These are phyloP conservation scores for Trissoscelio sp. DNA, from an alignment of 2,888 invertebrate species.

Conservation along the genomic window DNA sequence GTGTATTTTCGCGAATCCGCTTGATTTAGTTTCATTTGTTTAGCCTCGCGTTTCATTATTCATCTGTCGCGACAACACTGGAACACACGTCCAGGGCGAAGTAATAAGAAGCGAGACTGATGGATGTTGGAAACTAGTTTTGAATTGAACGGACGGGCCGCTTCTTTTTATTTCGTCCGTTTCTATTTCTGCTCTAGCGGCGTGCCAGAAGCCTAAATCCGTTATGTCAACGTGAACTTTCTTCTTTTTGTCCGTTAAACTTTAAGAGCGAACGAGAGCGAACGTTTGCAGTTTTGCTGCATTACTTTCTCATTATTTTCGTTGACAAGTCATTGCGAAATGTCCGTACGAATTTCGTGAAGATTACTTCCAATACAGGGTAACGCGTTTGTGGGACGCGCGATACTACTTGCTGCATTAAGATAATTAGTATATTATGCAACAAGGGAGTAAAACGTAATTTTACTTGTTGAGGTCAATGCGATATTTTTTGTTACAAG, in stretches of 20 bases:
- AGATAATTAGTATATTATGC: too few species aligned
- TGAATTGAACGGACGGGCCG: slow-evolving; percentile 11
- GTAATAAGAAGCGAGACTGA: slow-evolving; percentile 29
- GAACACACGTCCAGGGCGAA: slow-evolving; percentile 13
- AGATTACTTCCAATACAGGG: slow-evolving; percentile 43
- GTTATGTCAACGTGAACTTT: slow-evolving; percentile 42
- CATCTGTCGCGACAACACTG: slow-evolving; percentile 23
- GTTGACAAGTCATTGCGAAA: background rate
- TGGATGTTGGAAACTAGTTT: slow-evolving; percentile 39
- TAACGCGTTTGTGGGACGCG: slow-evolving; percentile 21
- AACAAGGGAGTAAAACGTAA: too few species aligned
- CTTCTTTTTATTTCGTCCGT: slow-evolving; percentile 27
- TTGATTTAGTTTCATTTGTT: slow-evolving; percentile 18
- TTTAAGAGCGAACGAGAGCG: background rate
- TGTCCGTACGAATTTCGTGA: slow-evolving; percentile 44
- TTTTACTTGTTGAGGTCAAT: too few species aligned
- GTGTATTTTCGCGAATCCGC: background rate
- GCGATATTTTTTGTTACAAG: too few species aligned
- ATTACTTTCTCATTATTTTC: slow-evolving; percentile 5
- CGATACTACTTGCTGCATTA: background rate
- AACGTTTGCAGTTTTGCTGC: background rate
- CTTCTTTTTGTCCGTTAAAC: slow-evolving; percentile 23
- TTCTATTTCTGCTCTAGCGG: slow-evolving; percentile 51
- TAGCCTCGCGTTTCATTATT: slow-evolving; percentile 29
- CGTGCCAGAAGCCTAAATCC: slow-evolving; percentile 52